These are phyloP conservation scores for Brachynemurus nebulosus DNA, from an alignment of 2,888 invertebrate species.

Conservation along the genomic window DNA sequence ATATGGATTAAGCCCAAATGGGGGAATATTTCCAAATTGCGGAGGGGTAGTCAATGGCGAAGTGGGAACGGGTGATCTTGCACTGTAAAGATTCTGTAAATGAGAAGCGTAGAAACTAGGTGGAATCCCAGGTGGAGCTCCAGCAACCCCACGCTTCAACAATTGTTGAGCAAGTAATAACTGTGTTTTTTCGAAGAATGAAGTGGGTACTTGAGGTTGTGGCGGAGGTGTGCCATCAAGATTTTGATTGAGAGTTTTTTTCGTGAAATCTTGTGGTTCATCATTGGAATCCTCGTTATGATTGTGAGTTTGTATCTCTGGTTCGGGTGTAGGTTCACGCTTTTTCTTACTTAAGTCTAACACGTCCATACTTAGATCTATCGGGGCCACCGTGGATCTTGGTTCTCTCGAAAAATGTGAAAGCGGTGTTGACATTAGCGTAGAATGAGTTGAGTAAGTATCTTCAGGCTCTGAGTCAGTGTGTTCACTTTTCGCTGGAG, in stretches of 20 bases:
- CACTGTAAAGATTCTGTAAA: constrained; percentile 44
- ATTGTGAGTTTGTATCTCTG: constrained; percentile 1
- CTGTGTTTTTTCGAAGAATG: constrained; percentile 40
- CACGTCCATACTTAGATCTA: constrained; percentile 66
- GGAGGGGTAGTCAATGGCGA: constrained; percentile 19
- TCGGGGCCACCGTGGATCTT: constrained; percentile 34
- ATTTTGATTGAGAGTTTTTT: constrained; percentile 32
- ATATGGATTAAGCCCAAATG: constrained; percentile 49
- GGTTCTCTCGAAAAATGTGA: constrained; percentile 20
- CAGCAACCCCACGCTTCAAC: constrained; percentile 45
- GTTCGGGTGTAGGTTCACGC: constrained; percentile 22
- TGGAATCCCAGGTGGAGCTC: constrained; percentile 38
- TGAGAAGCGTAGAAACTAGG: constrained; percentile 46
- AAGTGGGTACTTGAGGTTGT: constrained; percentile 16
- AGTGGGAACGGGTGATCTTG: constrained; percentile 24
- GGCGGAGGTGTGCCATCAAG: constrained; percentile 25
- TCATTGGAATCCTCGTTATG: constrained; percentile 19
- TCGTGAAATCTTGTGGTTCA: constrained; percentile 33
- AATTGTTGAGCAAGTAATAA: constrained; percentile 51
- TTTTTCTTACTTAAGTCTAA: constrained; percentile 71
- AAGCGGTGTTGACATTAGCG: constrained; percentile 20
- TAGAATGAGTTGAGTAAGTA: constrained; percentile 17
- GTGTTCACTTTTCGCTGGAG: constrained; percentile 29
- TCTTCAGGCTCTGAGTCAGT: constrained; percentile 34
- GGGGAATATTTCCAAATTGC: constrained; percentile 27